These are phyloP conservation scores for Ictalurus furcatus DNA, from an alignment of 2,113 vertebrate genomes.

Conservation along the genomic window DNA sequence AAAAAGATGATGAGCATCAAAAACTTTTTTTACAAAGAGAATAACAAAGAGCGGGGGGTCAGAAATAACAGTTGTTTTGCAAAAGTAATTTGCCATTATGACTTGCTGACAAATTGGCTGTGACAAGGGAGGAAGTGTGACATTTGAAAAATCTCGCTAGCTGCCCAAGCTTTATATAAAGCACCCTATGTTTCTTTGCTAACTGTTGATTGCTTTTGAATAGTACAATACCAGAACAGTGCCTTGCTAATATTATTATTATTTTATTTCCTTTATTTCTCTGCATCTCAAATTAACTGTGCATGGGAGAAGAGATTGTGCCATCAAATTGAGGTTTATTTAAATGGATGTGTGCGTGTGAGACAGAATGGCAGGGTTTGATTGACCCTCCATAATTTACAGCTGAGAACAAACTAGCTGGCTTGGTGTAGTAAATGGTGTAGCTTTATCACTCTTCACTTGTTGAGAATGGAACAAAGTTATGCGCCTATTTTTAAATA, in stretches of 20 bases:
- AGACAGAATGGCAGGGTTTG: background rate
- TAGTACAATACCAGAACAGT: constrained; percentile 14
- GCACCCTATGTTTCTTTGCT: constrained; percentile 8
- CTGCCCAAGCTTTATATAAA: constrained; percentile 25
- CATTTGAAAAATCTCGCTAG: constrained; percentile 47
- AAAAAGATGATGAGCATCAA: background rate
- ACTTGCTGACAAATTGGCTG: constrained; percentile 20
- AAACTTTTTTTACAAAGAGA: background rate
- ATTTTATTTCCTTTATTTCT: constrained; percentile 4
- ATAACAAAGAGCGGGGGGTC: background rate
- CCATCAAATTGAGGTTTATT: background rate
- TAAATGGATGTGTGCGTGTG: background rate
- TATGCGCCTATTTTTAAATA: background rate
- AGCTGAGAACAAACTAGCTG: background rate
- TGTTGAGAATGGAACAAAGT: background rate
- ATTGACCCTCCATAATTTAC: background rate
- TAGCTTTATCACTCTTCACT: background rate
- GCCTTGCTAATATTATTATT: constrained; percentile 26
- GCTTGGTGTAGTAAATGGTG: background rate
- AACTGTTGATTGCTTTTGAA: constrained; percentile 33
- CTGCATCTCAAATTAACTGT: background rate
- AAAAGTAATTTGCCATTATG: constrained; percentile 50
- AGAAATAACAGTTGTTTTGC: constrained; percentile 4
- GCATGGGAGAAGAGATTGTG: constrained; percentile 3
- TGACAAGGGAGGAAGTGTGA: constrained; percentile 17